Evolutionary conservation across 2,113 vertebrate genomes (phyloP).

Genomic region (Triplophysa siluroides): DNA sequence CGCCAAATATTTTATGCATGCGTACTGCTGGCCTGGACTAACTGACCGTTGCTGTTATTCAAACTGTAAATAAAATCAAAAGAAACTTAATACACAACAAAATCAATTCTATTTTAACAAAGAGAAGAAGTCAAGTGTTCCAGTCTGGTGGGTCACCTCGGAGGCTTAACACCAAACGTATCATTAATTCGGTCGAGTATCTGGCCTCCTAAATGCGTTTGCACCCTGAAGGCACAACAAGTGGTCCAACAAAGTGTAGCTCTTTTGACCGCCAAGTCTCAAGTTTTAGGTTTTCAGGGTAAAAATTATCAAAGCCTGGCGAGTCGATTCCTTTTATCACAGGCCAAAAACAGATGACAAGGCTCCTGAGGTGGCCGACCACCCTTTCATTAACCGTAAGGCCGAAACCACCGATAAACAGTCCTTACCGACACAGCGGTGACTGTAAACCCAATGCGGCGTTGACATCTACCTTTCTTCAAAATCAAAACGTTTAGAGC

Average conservation of each 20-base stretch:
- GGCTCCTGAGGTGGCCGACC: slow-evolving; percentile 32
- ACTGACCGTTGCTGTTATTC: slow-evolving; percentile 10
- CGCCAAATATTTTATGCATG: background rate
- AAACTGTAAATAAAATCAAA: background rate
- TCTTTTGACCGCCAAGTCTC: slow-evolving; percentile 23
- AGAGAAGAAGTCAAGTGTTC: background rate
- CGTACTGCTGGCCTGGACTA: background rate
- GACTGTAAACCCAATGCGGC: background rate
- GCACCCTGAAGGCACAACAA: slow-evolving; percentile 33
- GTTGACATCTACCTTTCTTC: slow-evolving; percentile 18
- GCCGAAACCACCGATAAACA: slow-evolving; percentile 41
- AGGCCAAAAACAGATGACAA: slow-evolving; percentile 40
- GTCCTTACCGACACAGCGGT: slow-evolving; percentile 24
- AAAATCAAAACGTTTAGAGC: background rate
- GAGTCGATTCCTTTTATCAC: slow-evolving; percentile 24
- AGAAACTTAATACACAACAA: too few relatives aligned
- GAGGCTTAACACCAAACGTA: slow-evolving; percentile 26
- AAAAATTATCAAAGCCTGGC: slow-evolving; percentile 32
- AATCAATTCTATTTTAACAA: background rate
- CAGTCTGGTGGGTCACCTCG: slow-evolving; percentile 21
- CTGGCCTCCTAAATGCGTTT: slow-evolving; percentile 19
- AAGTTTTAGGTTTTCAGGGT: background rate
- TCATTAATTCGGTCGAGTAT: slow-evolving; percentile 30
- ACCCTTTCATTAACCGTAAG: slow-evolving; percentile 42
- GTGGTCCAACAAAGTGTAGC: slow-evolving; percentile 23